Conservation (phyloP, 2,797 vertebrate genomes). For the Streptopelia turtur region DNA sequence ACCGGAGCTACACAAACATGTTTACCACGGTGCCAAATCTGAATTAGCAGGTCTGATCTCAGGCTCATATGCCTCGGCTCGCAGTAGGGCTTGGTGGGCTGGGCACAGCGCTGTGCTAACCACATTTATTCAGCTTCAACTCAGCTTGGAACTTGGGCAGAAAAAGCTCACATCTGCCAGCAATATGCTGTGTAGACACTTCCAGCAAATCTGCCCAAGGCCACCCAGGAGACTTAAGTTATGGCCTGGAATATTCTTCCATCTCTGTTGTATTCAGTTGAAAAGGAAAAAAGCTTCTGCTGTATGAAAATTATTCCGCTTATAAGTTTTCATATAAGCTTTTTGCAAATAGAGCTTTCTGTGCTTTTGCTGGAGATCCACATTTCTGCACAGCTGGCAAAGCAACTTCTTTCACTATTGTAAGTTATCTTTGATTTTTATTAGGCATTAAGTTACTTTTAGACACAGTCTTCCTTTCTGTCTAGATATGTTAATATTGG, state of each 20-base stretch:
- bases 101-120: background rate
- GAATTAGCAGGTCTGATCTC: background rate
- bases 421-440: background rate
- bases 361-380: background rate
- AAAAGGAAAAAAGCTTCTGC: background rate
- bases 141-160: background rate
- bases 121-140: background rate
- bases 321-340: background rate
- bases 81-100: background rate
- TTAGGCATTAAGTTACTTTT: background rate
- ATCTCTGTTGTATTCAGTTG: background rate
- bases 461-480: background rate
- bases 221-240: background rate
- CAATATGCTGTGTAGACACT: background rate
- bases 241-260: conserved; percentile 2
- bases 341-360: background rate
- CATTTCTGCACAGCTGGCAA: background rate
- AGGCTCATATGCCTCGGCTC: background rate
- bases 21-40: background rate
- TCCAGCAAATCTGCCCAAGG: background rate
- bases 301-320: background rate
- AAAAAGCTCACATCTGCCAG: conserved; percentile 16
- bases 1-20: background rate
- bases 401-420: background rate
- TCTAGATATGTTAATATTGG: background rate